Base-by-base conservation (phyloP, 2,888 invertebrate genomes). In the Cryptocephalus moraei region DNA sequence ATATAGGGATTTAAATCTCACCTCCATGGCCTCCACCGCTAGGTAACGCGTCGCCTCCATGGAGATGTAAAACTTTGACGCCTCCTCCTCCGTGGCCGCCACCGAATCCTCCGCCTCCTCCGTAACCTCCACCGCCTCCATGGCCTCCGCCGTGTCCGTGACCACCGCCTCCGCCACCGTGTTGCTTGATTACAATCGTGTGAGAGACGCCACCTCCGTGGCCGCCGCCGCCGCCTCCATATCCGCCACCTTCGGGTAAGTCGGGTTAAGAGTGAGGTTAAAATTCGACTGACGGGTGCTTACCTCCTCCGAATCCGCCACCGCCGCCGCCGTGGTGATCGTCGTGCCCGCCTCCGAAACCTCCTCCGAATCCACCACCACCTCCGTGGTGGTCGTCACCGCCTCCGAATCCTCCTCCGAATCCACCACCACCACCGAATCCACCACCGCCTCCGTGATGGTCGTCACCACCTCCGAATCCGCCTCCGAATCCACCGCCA, bases 61-160 rank as follows among this genome's bases (percentile, higher is more conserved):
- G 36, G 36, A 9, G 34, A 34, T 34, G n/a, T n/a, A n/a, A n/a
- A n/a, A n/a, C n/a, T n/a, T n/a, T 10, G 10, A 9, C 34, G 10
- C 10, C 9, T 11, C 44, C 39, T n/a, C 45, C 45, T 8, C 45
- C 45, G 9, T 32, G 13, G 8, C 47, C 47, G 31, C 47, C 47
- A 13, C 46, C 46, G 36, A 44, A 47, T 31, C 47, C 47, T 8
- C 47, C 47, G 14, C 46, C 43, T 13, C 47, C 47, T 47, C 47
- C 47, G 8, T 22, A 11, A 34, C 42, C 38, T 41, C 45, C 46
- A 32, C 34, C 14, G 32, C 33, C 32, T 10, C 41, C 33, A 8
- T 34, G 33, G 32, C 46, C 46, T n/a, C 41, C 41, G 12, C 42
- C 42, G 9, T 33, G 33, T 34, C 43, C 39, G 10, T 13, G 14